Conservation (phyloP, 1,140 invertebrate species). For the Drosophila simulans region DNA sequence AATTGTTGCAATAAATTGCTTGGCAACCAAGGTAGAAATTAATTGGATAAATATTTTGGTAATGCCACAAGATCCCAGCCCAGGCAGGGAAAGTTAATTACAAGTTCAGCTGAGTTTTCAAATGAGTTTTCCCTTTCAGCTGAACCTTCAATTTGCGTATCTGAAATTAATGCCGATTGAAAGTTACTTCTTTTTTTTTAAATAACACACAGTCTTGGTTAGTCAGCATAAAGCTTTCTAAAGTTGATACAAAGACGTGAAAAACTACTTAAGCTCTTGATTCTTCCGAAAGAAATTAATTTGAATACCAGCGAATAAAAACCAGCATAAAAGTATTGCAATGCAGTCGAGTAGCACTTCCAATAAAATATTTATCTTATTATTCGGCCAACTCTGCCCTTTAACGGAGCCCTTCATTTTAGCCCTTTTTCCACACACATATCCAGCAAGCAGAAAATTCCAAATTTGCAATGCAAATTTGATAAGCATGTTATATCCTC, state of each 20-base stretch:
- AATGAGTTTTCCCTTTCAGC: conserved; percentile 8
- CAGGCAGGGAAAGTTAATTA: conserved; percentile 63
- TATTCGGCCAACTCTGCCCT: conserved; percentile 5
- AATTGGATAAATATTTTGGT: conserved; percentile 77
- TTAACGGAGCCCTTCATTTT: neutral
- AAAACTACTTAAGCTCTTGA: too few species aligned
- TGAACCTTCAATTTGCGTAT: conserved; percentile 23
- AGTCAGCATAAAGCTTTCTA: too few species aligned
- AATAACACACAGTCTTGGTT: neutral
- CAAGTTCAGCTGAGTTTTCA: conserved; percentile 10
- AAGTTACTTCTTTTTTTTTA: conserved; percentile 2
- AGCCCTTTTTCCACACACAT: conserved; percentile 25
- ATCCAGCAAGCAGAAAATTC: conserved; percentile 29
- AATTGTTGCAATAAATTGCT: conserved; percentile 79
- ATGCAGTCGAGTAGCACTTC: conserved; percentile 10
- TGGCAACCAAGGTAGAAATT: conserved; percentile 69
- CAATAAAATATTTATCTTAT: conserved; percentile 32
- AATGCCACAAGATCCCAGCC: conserved; percentile 49
- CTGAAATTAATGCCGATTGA: neutral
- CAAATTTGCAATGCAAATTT: conserved; percentile 48
- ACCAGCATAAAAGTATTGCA: neutral
- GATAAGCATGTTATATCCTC: conserved; percentile 33
- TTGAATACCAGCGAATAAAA: neutral
- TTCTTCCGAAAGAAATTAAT: neutral
- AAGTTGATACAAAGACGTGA: too few species aligned